Percentiles rank a stretch among this genome's conserved stretches.
phyloP scores from a whole-genome alignment of 2,797 vertebrate genomes.

The Enteromius radiatus region DNA sequence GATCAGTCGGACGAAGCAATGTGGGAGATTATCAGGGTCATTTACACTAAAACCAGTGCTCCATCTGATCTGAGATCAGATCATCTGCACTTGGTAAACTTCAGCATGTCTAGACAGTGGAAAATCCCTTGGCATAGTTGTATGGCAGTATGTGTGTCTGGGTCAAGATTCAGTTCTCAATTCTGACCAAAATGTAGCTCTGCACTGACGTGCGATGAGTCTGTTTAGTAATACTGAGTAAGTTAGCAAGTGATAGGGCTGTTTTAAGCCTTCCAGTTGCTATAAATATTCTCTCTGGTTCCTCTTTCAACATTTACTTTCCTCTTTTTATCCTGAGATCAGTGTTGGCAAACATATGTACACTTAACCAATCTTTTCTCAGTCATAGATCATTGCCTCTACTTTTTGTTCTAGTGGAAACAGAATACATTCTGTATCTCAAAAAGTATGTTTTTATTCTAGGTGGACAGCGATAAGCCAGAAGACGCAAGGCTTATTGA shows the following conservation, averaged over 20 bases:
- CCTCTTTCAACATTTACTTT: not conserved
- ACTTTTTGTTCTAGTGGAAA: not conserved
- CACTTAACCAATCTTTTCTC: slow-evolving; percentile 1
- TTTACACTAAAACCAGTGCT: slow-evolving; percentile 34
- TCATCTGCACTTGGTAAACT: slow-evolving; percentile 21
- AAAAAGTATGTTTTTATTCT: slow-evolving; percentile 46
- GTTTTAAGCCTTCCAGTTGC: not conserved
- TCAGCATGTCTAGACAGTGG: slow-evolving; percentile 32
- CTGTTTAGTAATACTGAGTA: not conserved
- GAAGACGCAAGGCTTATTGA: slow-evolving; percentile 93
- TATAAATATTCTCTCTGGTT: not conserved
- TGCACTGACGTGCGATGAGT: not conserved
- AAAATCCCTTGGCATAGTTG: slow-evolving; percentile 32
- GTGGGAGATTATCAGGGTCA: slow-evolving; percentile 31
- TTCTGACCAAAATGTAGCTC: not conserved
- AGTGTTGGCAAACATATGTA: not conserved
- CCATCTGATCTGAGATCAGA: slow-evolving; percentile 33
- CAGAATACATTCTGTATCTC: not conserved
- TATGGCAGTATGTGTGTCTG: slow-evolving; percentile 19
- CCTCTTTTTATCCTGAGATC: not conserved
- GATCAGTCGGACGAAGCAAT: slow-evolving; percentile 18
- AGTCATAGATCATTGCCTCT: not conserved
- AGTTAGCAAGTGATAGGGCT: not conserved
- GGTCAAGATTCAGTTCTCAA: slow-evolving; percentile 24
- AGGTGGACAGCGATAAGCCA: slow-evolving; percentile 90